Conservation (phyloP, 92 coral and sea anemone genomes). For the Epizoanthus stellaris region DNA sequence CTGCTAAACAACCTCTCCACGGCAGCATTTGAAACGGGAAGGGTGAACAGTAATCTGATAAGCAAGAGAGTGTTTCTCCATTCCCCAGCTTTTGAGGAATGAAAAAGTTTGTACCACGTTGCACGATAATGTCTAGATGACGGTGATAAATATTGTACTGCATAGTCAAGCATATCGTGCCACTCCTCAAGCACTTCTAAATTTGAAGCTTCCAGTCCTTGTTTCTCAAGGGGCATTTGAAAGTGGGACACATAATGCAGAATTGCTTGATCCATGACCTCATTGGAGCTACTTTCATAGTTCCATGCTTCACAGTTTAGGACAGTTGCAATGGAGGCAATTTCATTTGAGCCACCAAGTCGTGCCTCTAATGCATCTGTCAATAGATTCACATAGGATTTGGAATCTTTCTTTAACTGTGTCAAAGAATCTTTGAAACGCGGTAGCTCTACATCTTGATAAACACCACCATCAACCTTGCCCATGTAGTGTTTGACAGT, state of each 20-base stretch:
- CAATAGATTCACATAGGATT: conserved; percentile 31
- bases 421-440: conserved; percentile 11
- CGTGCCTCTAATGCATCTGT: conserved; percentile 39
- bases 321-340: conserved; percentile 37
- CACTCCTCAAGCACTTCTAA: conserved; percentile 52
- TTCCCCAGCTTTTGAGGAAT: conserved; percentile 51
- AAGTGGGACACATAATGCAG: conserved; percentile 28
- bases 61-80: conserved; percentile 50
- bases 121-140: conserved; percentile 34
- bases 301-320: conserved; percentile 43
- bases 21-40: conserved; percentile 52
- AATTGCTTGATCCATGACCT: conserved; percentile 7
- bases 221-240: conserved; percentile 52
- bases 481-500: conserved; percentile 38
- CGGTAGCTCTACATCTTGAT: conserved; percentile 47
- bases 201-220: conserved; percentile 45
- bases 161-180: conserved; percentile 60
- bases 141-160: conserved; percentile 49
- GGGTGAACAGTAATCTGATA: conserved; percentile 46
- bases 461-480: conserved; percentile 48
- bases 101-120: conserved; percentile 44
- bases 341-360: conserved; percentile 49
- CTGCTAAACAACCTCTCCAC: conserved; percentile 47
- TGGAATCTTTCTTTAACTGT: conserved; percentile 38
- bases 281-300: conserved; percentile 3